These are phyloP conservation scores for Synaphobranchus kaupii DNA, from an alignment of 2,797 vertebrate species.

Conservation along the genomic window DNA sequence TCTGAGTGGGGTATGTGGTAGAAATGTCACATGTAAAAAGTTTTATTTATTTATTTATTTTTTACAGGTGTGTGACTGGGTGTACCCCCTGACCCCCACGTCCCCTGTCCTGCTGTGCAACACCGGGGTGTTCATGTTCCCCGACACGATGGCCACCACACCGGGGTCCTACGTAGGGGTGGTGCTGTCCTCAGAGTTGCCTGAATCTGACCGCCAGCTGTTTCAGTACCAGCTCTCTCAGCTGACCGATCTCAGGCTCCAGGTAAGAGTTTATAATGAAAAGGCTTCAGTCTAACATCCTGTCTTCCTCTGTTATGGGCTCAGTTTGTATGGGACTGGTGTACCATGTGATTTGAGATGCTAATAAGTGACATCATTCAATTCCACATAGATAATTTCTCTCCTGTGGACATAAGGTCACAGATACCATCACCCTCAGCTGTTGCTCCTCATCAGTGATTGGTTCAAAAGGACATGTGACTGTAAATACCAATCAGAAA, in stretches of 20 bases:
- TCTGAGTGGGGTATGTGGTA: not conserved
- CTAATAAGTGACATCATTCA: not conserved
- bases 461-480: not conserved
- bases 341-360: not conserved
- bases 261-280: constrained; percentile 70
- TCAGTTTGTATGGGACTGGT: not conserved
- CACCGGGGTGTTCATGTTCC: constrained; percentile 93
- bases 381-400: not conserved
- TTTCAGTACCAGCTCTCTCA: constrained; percentile 87
- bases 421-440: not conserved
- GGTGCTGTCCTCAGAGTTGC: constrained; percentile 89
- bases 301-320: not conserved
- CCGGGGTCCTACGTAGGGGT: constrained; percentile 87
- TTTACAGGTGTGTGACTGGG: constrained; percentile 89
- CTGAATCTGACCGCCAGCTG: constrained; percentile 73
- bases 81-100: constrained; percentile 81
- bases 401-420: not conserved
- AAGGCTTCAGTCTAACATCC: not conserved
- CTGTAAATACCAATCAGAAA: not conserved
- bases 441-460: not conserved
- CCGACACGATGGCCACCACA: constrained; percentile 77
- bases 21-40: not conserved
- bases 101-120: constrained; percentile 88
- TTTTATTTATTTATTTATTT: constrained; percentile 48
- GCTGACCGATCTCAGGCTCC: constrained; percentile 84